phyloP scores from a whole-genome alignment of 2,113 vertebrate species.

The Elephantulus edwardii region DNA sequence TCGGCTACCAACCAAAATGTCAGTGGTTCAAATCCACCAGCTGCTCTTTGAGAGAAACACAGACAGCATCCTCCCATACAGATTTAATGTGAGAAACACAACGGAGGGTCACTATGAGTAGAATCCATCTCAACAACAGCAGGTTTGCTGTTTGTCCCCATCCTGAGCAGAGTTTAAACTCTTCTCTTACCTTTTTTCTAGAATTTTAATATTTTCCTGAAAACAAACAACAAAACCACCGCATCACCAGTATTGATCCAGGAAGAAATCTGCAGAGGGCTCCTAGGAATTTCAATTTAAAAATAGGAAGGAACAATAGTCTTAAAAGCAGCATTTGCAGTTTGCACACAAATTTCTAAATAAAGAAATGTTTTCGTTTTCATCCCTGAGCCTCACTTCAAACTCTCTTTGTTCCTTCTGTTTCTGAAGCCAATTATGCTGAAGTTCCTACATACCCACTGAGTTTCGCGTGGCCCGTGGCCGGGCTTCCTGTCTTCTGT shows the following conservation, averaged over 20 bases:
- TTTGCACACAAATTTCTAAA: not conserved
- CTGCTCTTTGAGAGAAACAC: too few species aligned
- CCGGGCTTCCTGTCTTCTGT: not conserved
- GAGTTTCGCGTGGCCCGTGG: not conserved
- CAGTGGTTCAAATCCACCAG: too few species aligned
- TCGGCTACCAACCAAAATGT: too few species aligned
- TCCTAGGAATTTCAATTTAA: not conserved
- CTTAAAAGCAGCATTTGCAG: not conserved
- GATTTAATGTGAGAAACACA: too few species aligned
- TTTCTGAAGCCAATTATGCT: not conserved
- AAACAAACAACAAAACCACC: not conserved
- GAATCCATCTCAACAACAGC: too few species aligned
- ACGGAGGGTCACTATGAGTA: too few species aligned
- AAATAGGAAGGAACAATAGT: not conserved
- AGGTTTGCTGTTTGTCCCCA: not conserved
- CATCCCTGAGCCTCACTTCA: not conserved
- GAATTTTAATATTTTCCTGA: too few species aligned
- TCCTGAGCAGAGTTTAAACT: not conserved
- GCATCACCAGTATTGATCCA: not conserved
- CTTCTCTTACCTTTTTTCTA: not conserved
- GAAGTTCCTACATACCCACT: not conserved
- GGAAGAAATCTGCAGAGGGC: not conserved
- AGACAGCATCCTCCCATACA: too few species aligned
- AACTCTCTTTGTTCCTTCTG: conserved; percentile 1
- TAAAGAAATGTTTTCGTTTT: not conserved